These are phyloP conservation scores for Sarcophaga subvicina DNA, from an alignment of 2,888 invertebrate species.

Conservation along the genomic window DNA sequence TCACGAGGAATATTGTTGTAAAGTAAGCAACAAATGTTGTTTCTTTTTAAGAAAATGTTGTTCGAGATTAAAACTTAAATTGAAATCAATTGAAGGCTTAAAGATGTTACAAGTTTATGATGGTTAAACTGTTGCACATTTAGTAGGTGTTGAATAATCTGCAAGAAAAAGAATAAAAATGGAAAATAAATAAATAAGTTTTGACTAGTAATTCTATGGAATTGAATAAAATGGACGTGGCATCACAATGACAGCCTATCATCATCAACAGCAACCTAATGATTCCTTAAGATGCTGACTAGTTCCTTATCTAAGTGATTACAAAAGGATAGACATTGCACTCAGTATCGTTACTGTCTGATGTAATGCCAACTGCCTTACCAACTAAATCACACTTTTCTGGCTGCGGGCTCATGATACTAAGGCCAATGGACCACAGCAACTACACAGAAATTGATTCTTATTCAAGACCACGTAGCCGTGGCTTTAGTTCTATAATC, in stretches of 20 bases:
- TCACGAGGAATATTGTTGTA: not conserved
- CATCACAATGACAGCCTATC: too few species aligned
- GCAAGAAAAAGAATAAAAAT: constrained; percentile 18
- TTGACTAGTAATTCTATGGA: too few species aligned
- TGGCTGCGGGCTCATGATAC: constrained; percentile 19
- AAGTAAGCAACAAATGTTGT: too few species aligned
- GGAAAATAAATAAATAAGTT: too few species aligned
- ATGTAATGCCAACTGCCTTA: too few species aligned
- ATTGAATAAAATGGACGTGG: too few species aligned
- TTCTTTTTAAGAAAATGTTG: not conserved
- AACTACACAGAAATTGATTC: constrained; percentile 63
- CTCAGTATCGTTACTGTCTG: too few species aligned
- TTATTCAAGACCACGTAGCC: constrained; percentile 59
- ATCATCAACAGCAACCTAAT: too few species aligned
- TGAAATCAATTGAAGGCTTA: not conserved
- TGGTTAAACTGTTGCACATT: not conserved
- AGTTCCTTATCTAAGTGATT: too few species aligned
- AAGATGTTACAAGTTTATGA: not conserved
- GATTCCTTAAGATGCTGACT: too few species aligned
- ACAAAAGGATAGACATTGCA: too few species aligned
- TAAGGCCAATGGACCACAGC: constrained; percentile 60
- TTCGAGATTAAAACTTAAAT: not conserved
- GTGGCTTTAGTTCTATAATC: constrained; percentile 48
- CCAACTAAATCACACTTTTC: too few species aligned
- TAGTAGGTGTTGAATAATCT: constrained; percentile 8